Evolutionary conservation across 2,797 vertebrate genomes (phyloP).

Genomic region (Gila robusta): DNA sequence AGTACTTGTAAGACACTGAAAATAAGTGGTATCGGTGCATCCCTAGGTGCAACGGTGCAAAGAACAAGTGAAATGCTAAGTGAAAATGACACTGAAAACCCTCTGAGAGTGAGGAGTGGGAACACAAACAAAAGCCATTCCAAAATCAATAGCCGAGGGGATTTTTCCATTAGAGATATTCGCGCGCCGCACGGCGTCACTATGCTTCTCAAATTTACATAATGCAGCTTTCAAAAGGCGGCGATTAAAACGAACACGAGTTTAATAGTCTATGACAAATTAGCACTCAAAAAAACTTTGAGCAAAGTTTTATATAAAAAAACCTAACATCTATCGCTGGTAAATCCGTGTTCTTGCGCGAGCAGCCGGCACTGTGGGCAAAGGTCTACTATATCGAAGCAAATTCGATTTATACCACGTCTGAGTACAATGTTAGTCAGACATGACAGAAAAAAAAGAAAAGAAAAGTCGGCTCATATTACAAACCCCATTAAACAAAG

Average conservation of each 20-base stretch:
- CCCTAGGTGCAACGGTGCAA: background rate
- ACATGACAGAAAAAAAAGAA: background rate
- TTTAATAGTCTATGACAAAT: background rate
- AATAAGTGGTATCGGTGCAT: no score
- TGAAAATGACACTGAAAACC: background rate
- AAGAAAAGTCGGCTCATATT: background rate
- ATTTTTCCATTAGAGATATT: constrained; percentile 42
- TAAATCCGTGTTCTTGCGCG: background rate
- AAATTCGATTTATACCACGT: background rate
- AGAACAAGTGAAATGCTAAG: background rate
- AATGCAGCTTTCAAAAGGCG: background rate
- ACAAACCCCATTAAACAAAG: background rate
- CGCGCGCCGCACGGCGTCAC: background rate
- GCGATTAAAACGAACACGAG: background rate
- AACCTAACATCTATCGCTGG: background rate
- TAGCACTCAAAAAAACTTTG: background rate
- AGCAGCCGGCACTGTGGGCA: background rate
- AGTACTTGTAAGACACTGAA: no score
- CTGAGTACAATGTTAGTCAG: background rate
- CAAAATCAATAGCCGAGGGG: constrained; percentile 41
- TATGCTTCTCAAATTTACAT: background rate
- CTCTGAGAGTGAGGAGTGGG: background rate
- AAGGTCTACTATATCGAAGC: background rate
- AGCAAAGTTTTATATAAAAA: background rate
- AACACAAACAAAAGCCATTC: constrained; percentile 31